These are phyloP conservation scores for Caenorhabditis sp. DNA, from an alignment of 2,888 invertebrate species.

Conservation along the genomic window DNA sequence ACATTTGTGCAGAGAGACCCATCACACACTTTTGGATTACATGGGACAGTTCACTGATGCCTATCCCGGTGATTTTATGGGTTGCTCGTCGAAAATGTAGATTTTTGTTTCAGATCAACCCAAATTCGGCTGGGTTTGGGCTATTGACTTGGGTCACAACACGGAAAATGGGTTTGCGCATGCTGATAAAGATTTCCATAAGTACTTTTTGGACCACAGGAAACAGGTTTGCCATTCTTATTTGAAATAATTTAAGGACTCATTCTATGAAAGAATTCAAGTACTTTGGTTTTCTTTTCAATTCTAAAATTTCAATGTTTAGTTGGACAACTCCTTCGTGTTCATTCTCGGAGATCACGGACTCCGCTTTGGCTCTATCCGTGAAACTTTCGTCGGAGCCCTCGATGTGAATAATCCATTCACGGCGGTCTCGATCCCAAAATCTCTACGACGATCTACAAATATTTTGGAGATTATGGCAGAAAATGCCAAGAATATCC, in stretches of 20 bases:
- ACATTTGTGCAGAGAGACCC: slow-evolving; percentile 55
- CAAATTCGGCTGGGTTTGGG: slow-evolving; percentile 69
- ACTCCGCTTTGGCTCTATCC: slow-evolving; percentile 60
- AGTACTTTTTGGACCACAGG: slow-evolving; percentile 59
- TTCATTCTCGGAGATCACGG: slow-evolving; percentile 71
- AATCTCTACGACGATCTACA: slow-evolving; percentile 49
- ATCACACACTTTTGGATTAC: slow-evolving; percentile 63
- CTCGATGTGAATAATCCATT: slow-evolving; percentile 68
- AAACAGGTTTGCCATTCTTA: too few relatives aligned
- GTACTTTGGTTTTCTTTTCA: background rate
- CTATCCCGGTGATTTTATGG: slow-evolving; percentile 62
- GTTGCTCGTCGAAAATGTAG: slow-evolving; percentile 4
- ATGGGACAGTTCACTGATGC: slow-evolving; percentile 61
- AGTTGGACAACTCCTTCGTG: slow-evolving; percentile 67
- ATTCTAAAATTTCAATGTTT: slow-evolving; percentile 5
- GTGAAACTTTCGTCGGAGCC: slow-evolving; percentile 58
- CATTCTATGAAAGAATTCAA: too few relatives aligned
- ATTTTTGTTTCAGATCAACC: slow-evolving; percentile 39
- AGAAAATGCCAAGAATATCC: slow-evolving; percentile 57
- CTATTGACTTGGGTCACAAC: slow-evolving; percentile 64
- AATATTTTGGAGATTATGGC: slow-evolving; percentile 41
- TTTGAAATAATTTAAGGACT: too few relatives aligned
- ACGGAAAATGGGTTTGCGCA: slow-evolving; percentile 62
- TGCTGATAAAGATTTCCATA: slow-evolving; percentile 64
- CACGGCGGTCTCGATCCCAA: slow-evolving; percentile 62